Base-by-base conservation (phyloP, 2,888 invertebrate species). In the Noctua fimbriata region DNA sequence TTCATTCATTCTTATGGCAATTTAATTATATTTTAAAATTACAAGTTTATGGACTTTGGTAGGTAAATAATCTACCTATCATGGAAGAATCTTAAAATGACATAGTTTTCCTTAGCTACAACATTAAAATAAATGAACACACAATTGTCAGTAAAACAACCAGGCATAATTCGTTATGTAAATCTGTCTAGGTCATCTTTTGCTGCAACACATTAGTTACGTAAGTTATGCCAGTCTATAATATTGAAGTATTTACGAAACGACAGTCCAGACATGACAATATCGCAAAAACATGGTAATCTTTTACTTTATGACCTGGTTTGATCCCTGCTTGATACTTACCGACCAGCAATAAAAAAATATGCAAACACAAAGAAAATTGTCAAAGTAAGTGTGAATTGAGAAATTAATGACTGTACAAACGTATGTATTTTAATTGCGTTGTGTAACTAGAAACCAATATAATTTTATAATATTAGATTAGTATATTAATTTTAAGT, bases 121-220 rank as follows among this genome's bases (percentile, higher is more conserved):
- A 6, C 9, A 41, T n/a, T 14, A 24, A 24, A 1, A 65, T 65
- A 10, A 65, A 65, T 36, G 5, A 36, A 36, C 24, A 65, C 36
- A 12, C 36, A 36, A 36, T 65, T 65, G 32, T 32, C 32, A 63
- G 21, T 63, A 63, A 32, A 63, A 63, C 1, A 60, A 60, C 60
- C 16, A 44, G 14, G n/a, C 44, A 44, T 66, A 66, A 66, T 66
- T 66, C 2, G 16, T n/a, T n/a, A 66, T n/a, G 66, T 41, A 66
- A 41, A 66, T 66, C 41, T 41, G 41, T 41, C n/a, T 66, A 14
- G 24, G 21, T 66, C 52, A 73, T 73, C 49, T 72, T 69, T 65
- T 63, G 65, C 55, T 16, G 69, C 44, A 41, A 65, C 65, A 63
- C n/a, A 6, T 58, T 47, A 55, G 49, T 78, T 69, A 71, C 67